Base-by-base conservation (phyloP, 2,113 vertebrate species). In the Muscicapa adusta region DNA sequence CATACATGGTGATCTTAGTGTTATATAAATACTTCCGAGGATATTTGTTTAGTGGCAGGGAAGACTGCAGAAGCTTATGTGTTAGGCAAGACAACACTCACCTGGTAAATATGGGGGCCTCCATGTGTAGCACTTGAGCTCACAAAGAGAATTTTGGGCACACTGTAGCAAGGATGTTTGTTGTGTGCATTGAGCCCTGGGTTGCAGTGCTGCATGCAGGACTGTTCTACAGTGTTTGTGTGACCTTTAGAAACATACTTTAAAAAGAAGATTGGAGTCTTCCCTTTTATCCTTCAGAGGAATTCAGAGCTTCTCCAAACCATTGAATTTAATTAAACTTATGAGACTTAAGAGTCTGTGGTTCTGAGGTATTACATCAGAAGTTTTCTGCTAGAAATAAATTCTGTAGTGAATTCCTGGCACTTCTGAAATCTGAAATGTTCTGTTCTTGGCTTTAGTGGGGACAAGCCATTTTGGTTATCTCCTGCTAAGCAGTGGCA, bases 201-300 rank as follows among this genome's bases (percentile, higher is more conserved):
- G 12, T 14, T 86, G 58, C 58, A 43, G 4, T 38, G 36, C 19
- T 65, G 8, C 8, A 8, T 3, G 3, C 5, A 45, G 36, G 13
- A 23, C 29, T n/a, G 4, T 28, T 58, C 50, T 63, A 3, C 4
- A 3, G 22, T 50, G 29, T 48, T 29, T 0, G 0, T 31, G 4
- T 58, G 22, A 73, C 14, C 38, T 60, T 74, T 31, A 47, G 24
- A 92, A 89, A 26, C 0, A 0, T 24, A 5, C 29, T 5, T 14
- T 0, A 6, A 6, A 34, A 50, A 60, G 56, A 38, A 24, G 3
- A 26, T 47, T 50, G 10, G 29, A 51, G 19, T 67, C 0, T 22
- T 86, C 56, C 43, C 8, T 75, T 86, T 72, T 33, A 45, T 63
- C 8, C 18, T 34, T 54, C 12, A 3, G 36, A 74, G 68, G 68